Conservation (phyloP, 2,888 invertebrate species). For the Drosophila hawaiiensis region DNA sequence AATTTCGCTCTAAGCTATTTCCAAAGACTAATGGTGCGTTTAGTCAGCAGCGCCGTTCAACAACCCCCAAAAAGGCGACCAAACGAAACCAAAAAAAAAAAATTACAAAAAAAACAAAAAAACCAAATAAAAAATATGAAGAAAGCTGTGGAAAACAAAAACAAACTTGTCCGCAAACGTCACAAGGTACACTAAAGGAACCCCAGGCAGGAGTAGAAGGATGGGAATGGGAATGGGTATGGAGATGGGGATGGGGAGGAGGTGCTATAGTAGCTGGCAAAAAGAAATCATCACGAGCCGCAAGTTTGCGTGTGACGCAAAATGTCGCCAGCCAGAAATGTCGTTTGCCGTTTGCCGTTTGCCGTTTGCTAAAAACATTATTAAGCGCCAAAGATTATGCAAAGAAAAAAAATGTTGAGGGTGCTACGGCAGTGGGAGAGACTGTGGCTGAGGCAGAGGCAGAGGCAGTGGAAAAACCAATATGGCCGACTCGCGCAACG, state of each 20-base stretch:
- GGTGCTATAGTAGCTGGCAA: not conserved
- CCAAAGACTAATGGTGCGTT: conserved; percentile 82
- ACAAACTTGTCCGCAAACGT: conserved; percentile 59
- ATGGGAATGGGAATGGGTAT: not conserved
- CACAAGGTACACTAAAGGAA: conserved; percentile 44
- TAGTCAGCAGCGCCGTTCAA: conserved; percentile 45
- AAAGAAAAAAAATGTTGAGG: conserved; percentile 63
- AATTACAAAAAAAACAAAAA: conserved; percentile 6
- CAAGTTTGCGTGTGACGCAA: conserved; percentile 71
- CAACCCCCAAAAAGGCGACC: conserved; percentile 58
- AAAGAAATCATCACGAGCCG: conserved; percentile 64
- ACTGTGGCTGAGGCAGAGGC: not conserved
- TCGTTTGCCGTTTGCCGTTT: conserved; percentile 29
- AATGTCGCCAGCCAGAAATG: conserved; percentile 49
- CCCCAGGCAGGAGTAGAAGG: not conserved
- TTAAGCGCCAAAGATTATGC: conserved; percentile 74
- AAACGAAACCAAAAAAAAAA: conserved; percentile 15
- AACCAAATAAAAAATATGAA: conserved; percentile 9
- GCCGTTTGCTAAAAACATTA: conserved; percentile 55
- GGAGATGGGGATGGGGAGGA: not conserved
- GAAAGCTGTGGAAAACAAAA: conserved; percentile 11
- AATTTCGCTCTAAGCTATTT: conserved; percentile 81
- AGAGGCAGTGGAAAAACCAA: conserved; percentile 49
- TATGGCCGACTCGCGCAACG: conserved; percentile 57
- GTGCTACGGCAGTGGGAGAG: not conserved